phyloP scores from a whole-genome alignment of 2,797 vertebrate species.

The Diglossa cyanea region DNA sequence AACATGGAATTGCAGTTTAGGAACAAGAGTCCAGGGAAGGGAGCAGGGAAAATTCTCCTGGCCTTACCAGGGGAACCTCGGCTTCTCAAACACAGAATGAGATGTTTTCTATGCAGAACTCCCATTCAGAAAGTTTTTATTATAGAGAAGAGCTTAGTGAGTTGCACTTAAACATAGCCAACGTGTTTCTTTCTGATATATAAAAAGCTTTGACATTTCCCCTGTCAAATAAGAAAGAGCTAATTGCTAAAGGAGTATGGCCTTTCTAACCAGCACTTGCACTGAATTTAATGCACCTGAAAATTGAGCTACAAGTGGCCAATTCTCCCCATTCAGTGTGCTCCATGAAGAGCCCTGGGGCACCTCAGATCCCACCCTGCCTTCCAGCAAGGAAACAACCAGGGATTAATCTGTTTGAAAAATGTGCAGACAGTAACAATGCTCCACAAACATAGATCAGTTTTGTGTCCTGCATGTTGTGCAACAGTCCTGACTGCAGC shows the following conservation, averaged over 20 bases:
- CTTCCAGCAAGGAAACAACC: neutral
- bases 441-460: neutral
- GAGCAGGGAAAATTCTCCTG: neutral
- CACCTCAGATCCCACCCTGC: neutral
- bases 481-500: neutral
- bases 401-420: neutral
- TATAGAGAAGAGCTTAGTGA: neutral
- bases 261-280: neutral
- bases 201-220: neutral
- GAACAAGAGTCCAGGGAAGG: neutral
- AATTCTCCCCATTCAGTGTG: fast-evolving
- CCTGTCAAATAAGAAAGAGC: neutral
- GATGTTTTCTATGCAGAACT: neutral
- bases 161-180: neutral
- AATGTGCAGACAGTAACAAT: neutral
- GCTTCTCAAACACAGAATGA: neutral
- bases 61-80: neutral
- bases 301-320: neutral
- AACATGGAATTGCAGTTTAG: neutral
- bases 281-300: neutral
- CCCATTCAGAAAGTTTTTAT: neutral
- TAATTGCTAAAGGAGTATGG: neutral
- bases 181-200: neutral
- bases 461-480: neutral
- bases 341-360: neutral